These are phyloP conservation scores for Mustelus asterias DNA, from an alignment of 2,113 vertebrate species.

Conservation along the genomic window DNA sequence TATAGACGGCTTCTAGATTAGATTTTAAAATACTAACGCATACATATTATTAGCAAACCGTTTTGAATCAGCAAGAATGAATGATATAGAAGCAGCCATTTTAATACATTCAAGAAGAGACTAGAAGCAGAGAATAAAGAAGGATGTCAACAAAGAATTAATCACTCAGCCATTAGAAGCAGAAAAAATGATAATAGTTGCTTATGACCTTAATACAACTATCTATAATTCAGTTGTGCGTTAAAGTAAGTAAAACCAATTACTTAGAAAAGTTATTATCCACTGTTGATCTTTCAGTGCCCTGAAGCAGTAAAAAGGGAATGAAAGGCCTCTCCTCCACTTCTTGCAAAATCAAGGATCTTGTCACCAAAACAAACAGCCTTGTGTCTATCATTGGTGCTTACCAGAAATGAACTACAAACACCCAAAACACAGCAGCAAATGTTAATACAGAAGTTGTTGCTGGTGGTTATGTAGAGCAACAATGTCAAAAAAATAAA, in stretches of 20 bases:
- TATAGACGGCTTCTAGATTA: not conserved
- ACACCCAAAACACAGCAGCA: not conserved
- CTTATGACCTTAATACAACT: not conserved
- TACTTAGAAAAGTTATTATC: not conserved
- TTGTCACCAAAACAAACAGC: not conserved
- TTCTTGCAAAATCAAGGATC: not conserved
- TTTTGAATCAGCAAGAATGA: not conserved
- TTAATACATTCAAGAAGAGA: not conserved
- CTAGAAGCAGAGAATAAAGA: not conserved
- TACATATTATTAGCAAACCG: not conserved
- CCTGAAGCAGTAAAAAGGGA: not conserved
- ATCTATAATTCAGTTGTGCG: not conserved
- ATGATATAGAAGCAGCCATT: not conserved
- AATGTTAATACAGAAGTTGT: not conserved
- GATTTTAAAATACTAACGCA: not conserved
- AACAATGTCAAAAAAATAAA: not conserved
- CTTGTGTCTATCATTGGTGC: not conserved
- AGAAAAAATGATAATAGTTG: not conserved
- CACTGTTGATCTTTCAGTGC: not conserved
- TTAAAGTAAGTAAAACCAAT: not conserved
- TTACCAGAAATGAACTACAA: not conserved
- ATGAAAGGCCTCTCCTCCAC: not conserved
- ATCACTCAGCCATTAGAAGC: not conserved
- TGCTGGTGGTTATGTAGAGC: not conserved
- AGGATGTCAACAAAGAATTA: not conserved